phyloP scores from a whole-genome alignment of 2,797 vertebrate genomes.

The Periparus ater region DNA sequence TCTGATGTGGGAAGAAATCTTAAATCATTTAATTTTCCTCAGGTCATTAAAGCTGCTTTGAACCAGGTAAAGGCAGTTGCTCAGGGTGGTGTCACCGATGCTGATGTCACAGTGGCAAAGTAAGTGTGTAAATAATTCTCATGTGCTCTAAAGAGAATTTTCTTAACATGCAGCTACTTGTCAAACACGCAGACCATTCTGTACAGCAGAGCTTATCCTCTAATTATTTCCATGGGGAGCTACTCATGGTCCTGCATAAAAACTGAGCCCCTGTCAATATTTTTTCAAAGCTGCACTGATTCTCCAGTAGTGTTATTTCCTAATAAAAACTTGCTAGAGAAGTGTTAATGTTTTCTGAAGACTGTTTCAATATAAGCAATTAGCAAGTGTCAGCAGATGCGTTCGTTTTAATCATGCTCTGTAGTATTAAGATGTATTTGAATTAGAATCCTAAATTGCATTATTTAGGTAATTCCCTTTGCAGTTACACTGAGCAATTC shows the following conservation, averaged over 20 bases:
- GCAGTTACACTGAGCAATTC: not conserved
- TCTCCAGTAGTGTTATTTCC: not conserved
- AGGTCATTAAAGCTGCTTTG: constrained; percentile 92
- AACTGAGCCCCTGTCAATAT: not conserved
- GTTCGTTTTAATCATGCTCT: not conserved
- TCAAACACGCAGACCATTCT: not conserved
- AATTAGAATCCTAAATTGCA: constrained; percentile 24
- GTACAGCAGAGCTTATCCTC: not conserved
- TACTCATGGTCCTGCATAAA: not conserved
- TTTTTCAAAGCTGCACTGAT: not conserved
- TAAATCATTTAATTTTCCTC: not conserved
- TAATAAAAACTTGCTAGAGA: not conserved
- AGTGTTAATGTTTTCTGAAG: not conserved
- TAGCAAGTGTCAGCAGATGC: not conserved
- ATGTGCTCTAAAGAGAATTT: not conserved
- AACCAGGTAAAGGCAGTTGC: constrained; percentile 86
- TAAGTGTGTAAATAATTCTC: constrained; percentile 72
- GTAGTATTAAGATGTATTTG: not conserved
- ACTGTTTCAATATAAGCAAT: not conserved
- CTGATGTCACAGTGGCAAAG: constrained; percentile 89
- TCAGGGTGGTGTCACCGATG: constrained; percentile 83
- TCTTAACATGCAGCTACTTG: not conserved
- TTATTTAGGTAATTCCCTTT: constrained; percentile 30
- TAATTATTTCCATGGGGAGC: not conserved
- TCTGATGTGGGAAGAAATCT: not conserved